Evolutionary conservation across 1,140 invertebrate species (phyloP).

Genomic region (Pemphigus obesinymphae): DNA sequence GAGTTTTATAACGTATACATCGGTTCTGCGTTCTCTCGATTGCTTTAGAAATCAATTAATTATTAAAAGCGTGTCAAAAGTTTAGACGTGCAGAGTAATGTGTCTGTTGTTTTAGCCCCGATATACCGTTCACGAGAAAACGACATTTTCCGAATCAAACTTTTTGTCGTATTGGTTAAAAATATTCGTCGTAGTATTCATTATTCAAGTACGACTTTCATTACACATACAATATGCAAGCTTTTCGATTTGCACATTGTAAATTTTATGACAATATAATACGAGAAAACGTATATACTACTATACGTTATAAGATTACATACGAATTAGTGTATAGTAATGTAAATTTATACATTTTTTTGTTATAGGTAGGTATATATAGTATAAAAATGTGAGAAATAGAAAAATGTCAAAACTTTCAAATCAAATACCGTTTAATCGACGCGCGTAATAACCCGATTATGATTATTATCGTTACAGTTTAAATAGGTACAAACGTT

Average conservation of each 20-base stretch:
- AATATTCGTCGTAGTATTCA: neutral
- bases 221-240: neutral
- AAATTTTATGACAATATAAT: neutral
- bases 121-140: neutral
- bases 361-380: no score
- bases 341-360: no score
- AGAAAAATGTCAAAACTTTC: no score
- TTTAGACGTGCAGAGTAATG: neutral
- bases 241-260: neutral
- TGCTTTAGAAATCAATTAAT: neutral
- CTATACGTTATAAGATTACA: no score
- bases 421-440: no score
- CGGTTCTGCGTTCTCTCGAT: neutral
- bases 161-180: neutral
- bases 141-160: constrained; percentile 12
- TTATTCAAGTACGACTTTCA: neutral
- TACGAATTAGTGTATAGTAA: no score
- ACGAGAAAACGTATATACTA: no score
- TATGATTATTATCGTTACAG: no score
- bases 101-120: neutral
- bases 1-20: neutral
- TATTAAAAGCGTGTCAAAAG: neutral
- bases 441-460: no score
- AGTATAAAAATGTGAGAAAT: no score
- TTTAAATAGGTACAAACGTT: no score